Evolutionary conservation across 2,113 vertebrate species (phyloP).

Genomic region (Nesogale talazaci): DNA sequence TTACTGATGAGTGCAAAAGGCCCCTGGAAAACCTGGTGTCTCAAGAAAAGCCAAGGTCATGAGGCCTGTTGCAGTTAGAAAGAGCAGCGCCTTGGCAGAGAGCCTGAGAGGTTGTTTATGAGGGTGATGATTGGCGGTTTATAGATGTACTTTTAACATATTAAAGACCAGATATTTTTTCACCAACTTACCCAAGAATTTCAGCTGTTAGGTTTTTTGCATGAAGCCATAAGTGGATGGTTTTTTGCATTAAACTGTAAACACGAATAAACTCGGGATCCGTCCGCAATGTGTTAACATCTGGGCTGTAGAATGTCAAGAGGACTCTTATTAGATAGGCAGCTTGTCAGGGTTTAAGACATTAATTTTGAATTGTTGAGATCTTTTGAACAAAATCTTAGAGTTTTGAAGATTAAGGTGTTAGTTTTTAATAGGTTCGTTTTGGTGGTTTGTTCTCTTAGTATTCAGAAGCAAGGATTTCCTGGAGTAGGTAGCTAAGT

Average conservation of each 20-base stretch:
- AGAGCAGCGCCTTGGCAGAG: not conserved
- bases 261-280: no score
- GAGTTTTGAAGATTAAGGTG: not conserved
- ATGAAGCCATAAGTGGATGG: no score
- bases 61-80: not conserved
- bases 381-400: not conserved
- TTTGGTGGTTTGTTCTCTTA: not conserved
- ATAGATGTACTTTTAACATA: no score
- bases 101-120: not conserved
- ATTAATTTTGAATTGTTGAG: not conserved
- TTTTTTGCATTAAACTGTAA: no score
- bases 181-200: no score
- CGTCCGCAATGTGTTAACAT: not conserved
- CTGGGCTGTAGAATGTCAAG: not conserved
- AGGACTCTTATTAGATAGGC: not conserved
- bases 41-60: not conserved
- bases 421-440: not conserved
- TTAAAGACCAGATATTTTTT: no score
- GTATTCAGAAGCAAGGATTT: constrained; percentile 21
- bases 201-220: no score
- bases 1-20: not conserved
- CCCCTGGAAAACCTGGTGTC: not conserved
- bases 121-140: no score
- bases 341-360: not conserved
- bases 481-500: not conserved